Evolutionary conservation across 64 coral and sea anemone genomes (phyloP).

Genomic region (Montipora sp.): DNA sequence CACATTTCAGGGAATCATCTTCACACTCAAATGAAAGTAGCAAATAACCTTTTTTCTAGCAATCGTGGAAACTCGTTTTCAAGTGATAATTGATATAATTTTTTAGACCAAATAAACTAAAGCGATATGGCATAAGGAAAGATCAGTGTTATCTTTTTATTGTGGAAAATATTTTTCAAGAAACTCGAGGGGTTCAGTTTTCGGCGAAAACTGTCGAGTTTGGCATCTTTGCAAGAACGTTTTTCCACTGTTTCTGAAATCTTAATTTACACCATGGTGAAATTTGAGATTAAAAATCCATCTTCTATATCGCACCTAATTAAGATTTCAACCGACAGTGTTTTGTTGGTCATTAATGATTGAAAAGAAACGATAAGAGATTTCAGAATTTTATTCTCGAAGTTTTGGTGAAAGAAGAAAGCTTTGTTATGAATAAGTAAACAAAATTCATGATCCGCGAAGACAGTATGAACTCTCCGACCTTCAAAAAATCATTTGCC

Average conservation of each 20-base stretch:
- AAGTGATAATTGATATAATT: background rate
- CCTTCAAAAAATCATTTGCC: background rate
- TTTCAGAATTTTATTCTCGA: background rate
- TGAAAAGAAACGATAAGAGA: constrained; percentile 12
- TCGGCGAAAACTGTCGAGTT: background rate
- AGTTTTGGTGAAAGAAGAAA: background rate
- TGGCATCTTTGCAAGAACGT: background rate
- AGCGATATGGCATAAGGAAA: background rate
- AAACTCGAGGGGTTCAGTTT: background rate
- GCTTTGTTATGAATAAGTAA: constrained; percentile 12
- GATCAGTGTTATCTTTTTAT: background rate
- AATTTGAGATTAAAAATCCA: background rate
- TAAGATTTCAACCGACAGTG: background rate
- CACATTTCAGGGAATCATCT: background rate
- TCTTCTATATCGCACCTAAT: background rate
- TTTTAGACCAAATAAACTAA: background rate
- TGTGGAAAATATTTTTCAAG: background rate
- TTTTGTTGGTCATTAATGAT: constrained; percentile 20
- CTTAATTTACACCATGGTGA: background rate
- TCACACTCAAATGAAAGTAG: background rate
- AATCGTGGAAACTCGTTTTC: background rate
- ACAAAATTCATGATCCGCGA: background rate
- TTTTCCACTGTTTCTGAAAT: background rate
- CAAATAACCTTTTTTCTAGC: background rate
- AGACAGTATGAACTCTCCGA: constrained; percentile 25